A percentile compares a stretch with the other conserved stretches of the same genome.
Conservation (phyloP, 2,797 vertebrate genomes). For the Threskiornis aethiopicus region DNA sequence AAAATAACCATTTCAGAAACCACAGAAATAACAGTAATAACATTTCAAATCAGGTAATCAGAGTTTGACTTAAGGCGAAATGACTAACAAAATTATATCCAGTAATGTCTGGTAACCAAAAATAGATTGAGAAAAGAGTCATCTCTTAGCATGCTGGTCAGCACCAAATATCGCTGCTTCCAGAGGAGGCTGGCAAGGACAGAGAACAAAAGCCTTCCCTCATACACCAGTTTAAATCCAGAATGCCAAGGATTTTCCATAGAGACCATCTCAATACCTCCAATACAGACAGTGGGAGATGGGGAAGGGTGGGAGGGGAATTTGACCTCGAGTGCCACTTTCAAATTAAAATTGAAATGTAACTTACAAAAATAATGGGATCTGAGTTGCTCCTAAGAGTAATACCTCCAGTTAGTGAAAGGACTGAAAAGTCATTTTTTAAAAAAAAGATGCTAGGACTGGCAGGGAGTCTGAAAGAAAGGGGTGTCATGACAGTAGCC, state of each 20-base stretch:
- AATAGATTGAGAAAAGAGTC: neutral
- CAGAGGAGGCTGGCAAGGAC: neutral
- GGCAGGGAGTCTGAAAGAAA: neutral
- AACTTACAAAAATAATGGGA: neutral
- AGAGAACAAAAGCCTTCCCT: neutral
- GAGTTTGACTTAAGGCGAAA: neutral
- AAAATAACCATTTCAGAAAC: slow-evolving; percentile 1
- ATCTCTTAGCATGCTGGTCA: neutral
- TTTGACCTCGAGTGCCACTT: neutral
- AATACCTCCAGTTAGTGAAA: neutral
- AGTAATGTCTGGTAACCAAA: neutral
- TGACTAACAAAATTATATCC: neutral
- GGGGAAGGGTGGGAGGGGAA: neutral
- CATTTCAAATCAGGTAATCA: neutral
- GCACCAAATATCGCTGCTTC: neutral
- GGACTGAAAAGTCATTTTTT: neutral
- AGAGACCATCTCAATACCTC: neutral
- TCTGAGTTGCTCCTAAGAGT: neutral
- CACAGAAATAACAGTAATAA: neutral
- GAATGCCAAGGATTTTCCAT: neutral
- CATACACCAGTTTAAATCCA: neutral
- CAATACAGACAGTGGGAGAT: accelerated
- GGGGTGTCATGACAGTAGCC: neutral
- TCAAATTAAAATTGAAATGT: neutral
- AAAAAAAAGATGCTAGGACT: neutral